Evolutionary conservation across 1,140 invertebrate species (phyloP), one percentile per base, ranked within the genome.

Genomic region (Macrocentrus cingulum): DNA sequence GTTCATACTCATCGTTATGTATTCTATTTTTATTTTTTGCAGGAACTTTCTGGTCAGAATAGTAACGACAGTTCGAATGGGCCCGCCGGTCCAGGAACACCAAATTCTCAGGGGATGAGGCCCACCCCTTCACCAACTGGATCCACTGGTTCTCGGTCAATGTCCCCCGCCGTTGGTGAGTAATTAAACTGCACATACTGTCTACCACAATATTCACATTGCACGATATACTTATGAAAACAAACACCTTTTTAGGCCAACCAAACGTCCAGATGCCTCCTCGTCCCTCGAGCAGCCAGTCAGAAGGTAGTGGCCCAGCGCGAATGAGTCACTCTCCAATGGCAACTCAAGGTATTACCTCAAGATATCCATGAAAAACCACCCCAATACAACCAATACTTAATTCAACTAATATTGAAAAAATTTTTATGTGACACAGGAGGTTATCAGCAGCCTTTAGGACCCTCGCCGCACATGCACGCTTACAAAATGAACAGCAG

Each of bases 131-230:
- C 93, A 70, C 93, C 94, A 66, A 94, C 92, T 71, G 92, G 93
- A 72, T 94, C 91, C 68, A 89, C 89, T 69, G 92, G 93, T 75
- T 95, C 93, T 68, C 87, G 93, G 80, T 96, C 93, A 76, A 95
- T 95, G 90, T 96, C 94, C 77, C 94, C 94, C 72, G 93, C 93
- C 81, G 91, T 95, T 75, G 92, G 92, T 94, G 76, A 86, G 90
- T 54, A 52, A 23, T 19, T 45, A 2, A n/a, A n/a, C n/a, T n/a
- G n/a, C n/a, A n/a, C n/a, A n/a, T n/a, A n/a, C n/a, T n/a, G n/a
- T n/a, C n/a, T n/a, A n/a, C n/a, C n/a, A n/a, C n/a, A n/a, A n/a
- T n/a, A n/a, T n/a, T n/a, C n/a, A 2, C 49, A 50, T 32, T 15
- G 2, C 9, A 19, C 25, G 4, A 39, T 19, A n/a, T 19, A 9